Conservation (phyloP, 2,113 vertebrate genomes). For the Tonatia bakeri region DNA sequence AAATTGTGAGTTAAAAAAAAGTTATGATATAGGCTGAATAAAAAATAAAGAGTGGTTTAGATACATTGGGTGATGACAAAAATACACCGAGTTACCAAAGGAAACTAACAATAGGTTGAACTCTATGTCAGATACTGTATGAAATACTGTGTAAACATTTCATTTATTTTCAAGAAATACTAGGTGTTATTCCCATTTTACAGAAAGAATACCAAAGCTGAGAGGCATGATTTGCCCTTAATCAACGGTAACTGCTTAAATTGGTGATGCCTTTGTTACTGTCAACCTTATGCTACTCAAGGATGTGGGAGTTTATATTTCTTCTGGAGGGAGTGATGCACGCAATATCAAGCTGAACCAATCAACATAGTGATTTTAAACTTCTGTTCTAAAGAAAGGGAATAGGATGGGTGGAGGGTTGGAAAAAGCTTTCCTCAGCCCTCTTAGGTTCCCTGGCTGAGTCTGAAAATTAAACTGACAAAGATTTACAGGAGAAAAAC, state of each 20-base stretch:
- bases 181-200: neutral
- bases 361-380: conserved; percentile 10
- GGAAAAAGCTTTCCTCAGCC: neutral
- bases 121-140: neutral
- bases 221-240: neutral
- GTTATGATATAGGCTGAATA: neutral
- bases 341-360: neutral
- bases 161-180: neutral
- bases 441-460: neutral
- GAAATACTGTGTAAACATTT: neutral
- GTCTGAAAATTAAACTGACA: neutral
- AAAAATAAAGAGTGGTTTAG: neutral
- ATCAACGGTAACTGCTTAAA: neutral
- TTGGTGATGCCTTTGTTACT: neutral
- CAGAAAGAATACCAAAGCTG: neutral
- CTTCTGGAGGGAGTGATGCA: neutral
- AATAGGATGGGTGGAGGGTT: neutral
- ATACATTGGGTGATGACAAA: neutral
- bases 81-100: neutral
- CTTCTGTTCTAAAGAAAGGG: neutral
- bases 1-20: conserved; percentile 17
- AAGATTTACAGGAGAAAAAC: neutral
- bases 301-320: neutral
- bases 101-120: neutral
- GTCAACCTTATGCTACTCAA: neutral